A percentile compares a stretch with the other conserved stretches of the same genome.
Evolutionary conservation across 2,797 vertebrate genomes (phyloP).

Genomic region (Carapus acus): DNA sequence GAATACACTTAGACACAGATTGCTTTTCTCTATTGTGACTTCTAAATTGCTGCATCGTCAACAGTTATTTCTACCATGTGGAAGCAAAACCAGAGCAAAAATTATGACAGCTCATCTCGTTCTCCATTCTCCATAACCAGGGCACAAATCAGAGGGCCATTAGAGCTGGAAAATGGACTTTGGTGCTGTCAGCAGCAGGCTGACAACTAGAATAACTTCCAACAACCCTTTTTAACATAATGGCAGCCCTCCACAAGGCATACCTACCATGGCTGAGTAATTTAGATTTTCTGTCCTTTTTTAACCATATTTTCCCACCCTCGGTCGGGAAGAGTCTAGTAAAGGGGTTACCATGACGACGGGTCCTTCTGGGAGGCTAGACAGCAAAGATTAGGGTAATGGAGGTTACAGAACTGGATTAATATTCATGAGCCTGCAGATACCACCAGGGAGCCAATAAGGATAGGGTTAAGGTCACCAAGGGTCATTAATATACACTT

Average conservation of each 20-base stretch:
- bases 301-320: conserved; percentile 70
- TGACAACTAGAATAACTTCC: conserved; percentile 18
- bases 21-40: conserved; percentile 15
- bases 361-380: conserved; percentile 80
- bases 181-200: conserved; percentile 8
- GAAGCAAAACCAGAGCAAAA: conserved; percentile 1
- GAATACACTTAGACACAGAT: conserved; percentile 8
- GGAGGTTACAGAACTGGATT: conserved; percentile 82
- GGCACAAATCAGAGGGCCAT: conserved; percentile 25
- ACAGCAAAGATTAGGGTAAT: conserved; percentile 87
- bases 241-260: conserved; percentile 28
- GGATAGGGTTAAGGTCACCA: conserved; percentile 84
- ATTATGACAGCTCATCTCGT: conserved; percentile 22
- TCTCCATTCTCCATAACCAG: conserved; percentile 16
- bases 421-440: conserved; percentile 82
- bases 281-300: conserved; percentile 61
- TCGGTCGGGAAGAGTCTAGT: conserved; percentile 75
- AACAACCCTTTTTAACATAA: conserved; percentile 34
- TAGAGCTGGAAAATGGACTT: conserved; percentile 27
- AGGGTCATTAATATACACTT: conserved; percentile 87
- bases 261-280: conserved; percentile 52
- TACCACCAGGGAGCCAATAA: conserved; percentile 82
- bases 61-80: conserved; percentile 7
- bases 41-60: conserved; percentile 18
- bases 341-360: conserved; percentile 81